These are phyloP conservation scores for Chaitophorus viminalis DNA, from an alignment of 2,888 invertebrate genomes.

Conservation along the genomic window DNA sequence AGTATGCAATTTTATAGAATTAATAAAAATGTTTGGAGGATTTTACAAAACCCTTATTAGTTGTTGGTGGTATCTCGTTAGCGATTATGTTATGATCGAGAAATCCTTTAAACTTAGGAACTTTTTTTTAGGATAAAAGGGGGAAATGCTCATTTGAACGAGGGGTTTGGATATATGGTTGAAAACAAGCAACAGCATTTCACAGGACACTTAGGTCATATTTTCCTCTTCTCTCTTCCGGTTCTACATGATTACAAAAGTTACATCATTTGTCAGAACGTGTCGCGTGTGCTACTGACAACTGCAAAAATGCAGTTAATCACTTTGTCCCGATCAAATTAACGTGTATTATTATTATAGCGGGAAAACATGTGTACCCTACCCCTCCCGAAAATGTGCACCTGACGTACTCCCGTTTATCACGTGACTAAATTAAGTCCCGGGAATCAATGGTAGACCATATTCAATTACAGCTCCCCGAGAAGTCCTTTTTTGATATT, in stretches of 20 bases:
- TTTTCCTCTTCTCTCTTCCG: slow-evolving; percentile 44
- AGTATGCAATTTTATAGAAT: neutral
- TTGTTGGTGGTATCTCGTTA: slow-evolving; percentile 34
- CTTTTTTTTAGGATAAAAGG: slow-evolving; percentile 24
- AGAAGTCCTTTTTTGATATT: slow-evolving; percentile 11
- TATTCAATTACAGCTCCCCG: slow-evolving; percentile 10
- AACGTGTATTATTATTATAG: slow-evolving; percentile 56
- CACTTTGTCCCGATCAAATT: slow-evolving; percentile 52
- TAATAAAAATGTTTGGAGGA: neutral
- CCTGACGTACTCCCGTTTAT: slow-evolving; percentile 56
- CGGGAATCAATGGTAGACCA: slow-evolving; percentile 16
- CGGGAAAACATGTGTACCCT: slow-evolving; percentile 42
- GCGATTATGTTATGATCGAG: slow-evolving; percentile 24
- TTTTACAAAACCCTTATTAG: neutral
- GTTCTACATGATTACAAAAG: slow-evolving; percentile 56
- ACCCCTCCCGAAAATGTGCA: slow-evolving; percentile 47
- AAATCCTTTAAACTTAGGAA: slow-evolving; percentile 46
- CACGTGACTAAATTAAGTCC: slow-evolving; percentile 45
- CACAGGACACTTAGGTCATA: slow-evolving; percentile 54
- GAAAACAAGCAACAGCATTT: slow-evolving; percentile 40
- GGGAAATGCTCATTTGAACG: slow-evolving; percentile 11
- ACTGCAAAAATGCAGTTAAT: slow-evolving; percentile 57
- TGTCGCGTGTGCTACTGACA: slow-evolving; percentile 61
- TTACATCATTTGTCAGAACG: slow-evolving; percentile 60
- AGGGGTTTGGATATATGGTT: slow-evolving; percentile 8